Base-by-base conservation (phyloP, 2,888 invertebrate genomes). In the Endomychus coccineus region DNA sequence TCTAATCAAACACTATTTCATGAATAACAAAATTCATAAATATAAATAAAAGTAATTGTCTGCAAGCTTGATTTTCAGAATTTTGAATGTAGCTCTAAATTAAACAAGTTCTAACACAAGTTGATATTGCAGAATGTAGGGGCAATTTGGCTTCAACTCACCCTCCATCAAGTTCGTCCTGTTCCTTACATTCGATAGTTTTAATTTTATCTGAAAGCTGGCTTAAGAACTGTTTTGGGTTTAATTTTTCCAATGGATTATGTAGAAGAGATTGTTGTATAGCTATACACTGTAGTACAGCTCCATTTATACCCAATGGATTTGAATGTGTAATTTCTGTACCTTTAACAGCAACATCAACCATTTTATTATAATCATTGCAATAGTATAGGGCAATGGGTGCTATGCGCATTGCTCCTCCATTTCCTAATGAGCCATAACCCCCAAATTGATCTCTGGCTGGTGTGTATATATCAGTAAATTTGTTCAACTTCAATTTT, bases 371-470 rank as follows among this genome's bases (percentile, higher is more conserved):
- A 37, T 71, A 68, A 44, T 73, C 63, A 36, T 68, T 63, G 39
- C 71, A 65, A 45, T 67, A 74, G 58, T 74, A 81, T 27, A 85
- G 59, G 1, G 79, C 73, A 23, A 80, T 62, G 2, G 84, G 84
- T 13, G 78, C 65, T 15, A 81, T 68, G 50, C 84, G 67, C 83
- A 85, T 84, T 1, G 82, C 81, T 27, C 78, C 82, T 2, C 84
- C 84, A 62, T 84, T 85, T n/a, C 84, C 85, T 62, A 71, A 81
- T 2, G 83, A 83, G 1, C 85, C 84, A 24, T 53, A 48, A 2
- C 83, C 82, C 48, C 69, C 59, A 58, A 82, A 83, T 55, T 81
- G 80, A 47, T 74, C 68, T 30, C 57, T 67, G 2, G 82, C 83
- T 16, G 84, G 82, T 31, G 62, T 63, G 49, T 70, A 73, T 2